Base-by-base conservation (phyloP, 1,140 invertebrate species). In the Aethina tumida region DNA sequence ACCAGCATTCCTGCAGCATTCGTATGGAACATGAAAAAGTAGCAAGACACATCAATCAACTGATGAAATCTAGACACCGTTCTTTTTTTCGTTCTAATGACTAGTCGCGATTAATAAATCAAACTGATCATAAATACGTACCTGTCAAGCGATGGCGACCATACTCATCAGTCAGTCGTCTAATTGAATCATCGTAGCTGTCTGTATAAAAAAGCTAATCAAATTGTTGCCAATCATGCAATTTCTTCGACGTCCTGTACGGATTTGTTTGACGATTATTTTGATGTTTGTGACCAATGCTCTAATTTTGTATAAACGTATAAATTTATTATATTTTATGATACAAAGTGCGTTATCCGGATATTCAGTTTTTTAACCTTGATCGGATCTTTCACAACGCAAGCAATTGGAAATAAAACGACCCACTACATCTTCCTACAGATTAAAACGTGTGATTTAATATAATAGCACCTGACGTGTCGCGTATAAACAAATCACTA, bases 71-170 rank as follows among this genome's bases (percentile, higher is more conserved):
- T 9, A 31, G 18, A 24, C 17, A 39, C n/a, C n/a, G 16, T 22
- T 7, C 14, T 18, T 8, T 21, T 9, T 16, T n/a, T 7, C 19
- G 5, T 20, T 19, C 13, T 4, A 5, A 30, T 19, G 6, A 35
- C 12, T 41, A 13, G 30, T 18, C 24, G n/a, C n/a, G n/a, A n/a
- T n/a, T n/a, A n/a, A n/a, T n/a, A n/a, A 30, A 21, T 4, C 4
- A 38, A 2, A 39, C 17, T 4, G 20, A 12, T 26, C 8, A 8
- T 24, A 19, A 21, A 22, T 41, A 45, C 46, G 16, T 55, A 55
- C 53, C 53, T 44, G 53, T 53, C 12, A 55, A 35, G 22, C 39
- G 39, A 22, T 55, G 53, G 22, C 47, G 41, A 35, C 48, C 46
- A 44, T 39, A 53, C 26, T 53, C 49, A 33, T 53, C 53, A 10